Base-by-base conservation (phyloP, 1,140 invertebrate species). In the Arctopsyche grandis region DNA sequence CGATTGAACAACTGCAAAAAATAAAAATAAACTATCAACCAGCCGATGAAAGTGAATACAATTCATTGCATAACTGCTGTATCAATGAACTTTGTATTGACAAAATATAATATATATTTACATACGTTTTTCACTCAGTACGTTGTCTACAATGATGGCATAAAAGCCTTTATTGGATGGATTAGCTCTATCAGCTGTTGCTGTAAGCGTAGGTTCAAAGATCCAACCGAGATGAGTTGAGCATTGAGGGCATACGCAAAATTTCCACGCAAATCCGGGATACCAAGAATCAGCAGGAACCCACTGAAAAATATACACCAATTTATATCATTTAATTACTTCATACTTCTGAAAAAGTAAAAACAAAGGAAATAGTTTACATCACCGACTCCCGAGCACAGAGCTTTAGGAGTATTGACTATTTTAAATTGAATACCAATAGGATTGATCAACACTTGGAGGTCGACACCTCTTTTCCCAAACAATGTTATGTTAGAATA, bases 401-500 rank as follows among this genome's bases (percentile, higher is more conserved):
- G 85, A 44, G 89, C 86, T 84, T 88, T 89, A 79, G 88, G 85
- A 19, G 85, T 81, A 58, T 88, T 88, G 26, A 90, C 83, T 46
- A 89, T 84, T 77, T 87, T 84, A 84, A 90, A 90, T 29, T 87
- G 83, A 16, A 89, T 84, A 12, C 88, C 88, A 84, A 88, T 85
- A 69, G 89, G 88, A 84, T 90, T 90, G 4, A 86, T 83, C 80
- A 90, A 84, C 14, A 87, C 85, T 84, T 90, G 89, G 14, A 90
- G 84, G 73, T 87, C 87, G 9, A 89, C 84, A 84, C 87, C 88
- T 70, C 86, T 79, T 81, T 81, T 85, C 46, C 88, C 87, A 87
- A 89, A 90, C 71, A 90, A 78, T 75, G 87, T 88, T 82, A 88
- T 85, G 82, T 88, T 88, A 16, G 85, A 83, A 69, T 82, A 83